Conservation (phyloP, 2,797 vertebrate genomes). For the Gymnocypris eckloni region DNA sequence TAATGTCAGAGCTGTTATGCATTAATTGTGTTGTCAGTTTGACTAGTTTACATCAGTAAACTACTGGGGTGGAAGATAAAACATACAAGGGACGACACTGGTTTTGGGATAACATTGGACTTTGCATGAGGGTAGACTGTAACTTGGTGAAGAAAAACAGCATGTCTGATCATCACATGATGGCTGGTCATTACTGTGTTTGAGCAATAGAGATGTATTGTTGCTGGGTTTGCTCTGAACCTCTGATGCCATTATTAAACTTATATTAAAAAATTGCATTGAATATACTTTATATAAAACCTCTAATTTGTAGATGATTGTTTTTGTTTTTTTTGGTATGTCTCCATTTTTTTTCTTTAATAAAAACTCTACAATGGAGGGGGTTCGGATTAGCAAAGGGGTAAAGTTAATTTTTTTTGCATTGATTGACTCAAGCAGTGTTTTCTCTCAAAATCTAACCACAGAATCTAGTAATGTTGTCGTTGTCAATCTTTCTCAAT, state of each 20-base stretch:
- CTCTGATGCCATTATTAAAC: neutral
- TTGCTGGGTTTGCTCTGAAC: neutral
- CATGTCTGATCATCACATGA: neutral
- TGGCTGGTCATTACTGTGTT: neutral
- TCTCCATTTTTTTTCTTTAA: too few species aligned
- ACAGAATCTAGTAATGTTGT: too few species aligned
- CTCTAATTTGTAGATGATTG: neutral
- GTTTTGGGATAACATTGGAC: neutral
- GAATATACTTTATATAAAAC: neutral
- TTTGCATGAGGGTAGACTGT: neutral
- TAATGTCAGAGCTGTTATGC: neutral
- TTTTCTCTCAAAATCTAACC: too few species aligned
- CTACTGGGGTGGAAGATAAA: neutral
- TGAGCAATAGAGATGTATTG: too few species aligned
- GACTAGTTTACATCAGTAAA: neutral
- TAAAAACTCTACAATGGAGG: too few species aligned
- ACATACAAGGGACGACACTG: neutral
- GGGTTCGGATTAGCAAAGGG: too few species aligned
- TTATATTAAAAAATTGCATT: neutral
- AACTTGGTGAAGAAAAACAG: neutral
- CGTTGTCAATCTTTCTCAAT: neutral
- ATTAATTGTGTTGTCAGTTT: neutral
- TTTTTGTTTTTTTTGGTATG: too few species aligned
- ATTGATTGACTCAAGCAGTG: too few species aligned
- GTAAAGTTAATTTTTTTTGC: too few species aligned